A percentile compares a stretch with the other conserved stretches of the same genome.
These are phyloP conservation scores for Watsonalla cultraria DNA, from an alignment of 2,888 invertebrate species.

Conservation along the genomic window DNA sequence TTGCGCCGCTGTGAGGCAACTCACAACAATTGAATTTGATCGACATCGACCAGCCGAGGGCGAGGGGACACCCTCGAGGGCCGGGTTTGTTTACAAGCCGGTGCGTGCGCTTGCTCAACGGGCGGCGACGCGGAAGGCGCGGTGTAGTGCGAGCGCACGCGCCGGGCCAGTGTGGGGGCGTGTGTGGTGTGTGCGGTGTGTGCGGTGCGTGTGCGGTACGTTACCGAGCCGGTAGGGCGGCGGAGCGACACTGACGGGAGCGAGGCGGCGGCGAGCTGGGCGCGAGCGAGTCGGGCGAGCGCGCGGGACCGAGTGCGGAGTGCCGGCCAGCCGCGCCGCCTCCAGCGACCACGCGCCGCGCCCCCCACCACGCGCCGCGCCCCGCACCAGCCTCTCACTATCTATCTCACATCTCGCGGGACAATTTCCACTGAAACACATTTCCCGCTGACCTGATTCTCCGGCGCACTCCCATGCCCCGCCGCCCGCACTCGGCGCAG, in stretches of 20 bases:
- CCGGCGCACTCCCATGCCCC: neutral
- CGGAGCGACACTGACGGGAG: slow-evolving; percentile 36
- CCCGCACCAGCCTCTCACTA: slow-evolving; percentile 11
- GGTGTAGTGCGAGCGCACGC: slow-evolving; percentile 12
- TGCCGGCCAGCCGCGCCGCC: slow-evolving; percentile 23
- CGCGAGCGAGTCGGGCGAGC: slow-evolving; percentile 55
- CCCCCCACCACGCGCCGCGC: slow-evolving; percentile 15
- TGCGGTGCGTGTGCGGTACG: slow-evolving; percentile 40
- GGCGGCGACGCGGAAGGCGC: slow-evolving; percentile 27
- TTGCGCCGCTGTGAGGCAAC: slow-evolving; percentile 39
- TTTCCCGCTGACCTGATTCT: slow-evolving; percentile 1
- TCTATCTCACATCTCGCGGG: neutral
- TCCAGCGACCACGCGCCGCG: slow-evolving; percentile 17
- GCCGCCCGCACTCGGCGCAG: neutral
- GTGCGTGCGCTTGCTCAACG: slow-evolving; percentile 27
- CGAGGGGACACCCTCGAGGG: slow-evolving; percentile 7
- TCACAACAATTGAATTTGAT: slow-evolving; percentile 28
- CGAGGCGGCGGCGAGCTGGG: slow-evolving; percentile 25
- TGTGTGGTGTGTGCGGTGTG: slow-evolving; percentile 21
- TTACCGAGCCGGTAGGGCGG: slow-evolving; percentile 37
- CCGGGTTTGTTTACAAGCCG: slow-evolving; percentile 4
- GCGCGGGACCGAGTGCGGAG: slow-evolving; percentile 55
- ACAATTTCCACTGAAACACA: neutral
- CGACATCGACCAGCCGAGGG: slow-evolving; percentile 17
- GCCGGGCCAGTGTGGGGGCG: slow-evolving; percentile 8